Conservation (phyloP, 2,888 invertebrate species). For the Chrysodeixis includens region DNA sequence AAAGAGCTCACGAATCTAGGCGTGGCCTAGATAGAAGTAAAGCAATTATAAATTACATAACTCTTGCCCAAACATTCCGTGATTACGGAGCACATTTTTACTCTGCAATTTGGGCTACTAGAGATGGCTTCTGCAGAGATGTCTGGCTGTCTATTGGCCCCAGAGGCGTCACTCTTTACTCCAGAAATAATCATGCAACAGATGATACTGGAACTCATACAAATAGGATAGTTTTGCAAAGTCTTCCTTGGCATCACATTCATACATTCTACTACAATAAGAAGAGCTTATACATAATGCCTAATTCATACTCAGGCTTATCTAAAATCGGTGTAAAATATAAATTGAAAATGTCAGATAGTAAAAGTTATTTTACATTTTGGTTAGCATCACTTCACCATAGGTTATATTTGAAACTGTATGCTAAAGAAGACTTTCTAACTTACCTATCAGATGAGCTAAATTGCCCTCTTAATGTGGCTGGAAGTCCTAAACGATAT, state of each 20-base stretch:
- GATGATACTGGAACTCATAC: constrained; percentile 72
- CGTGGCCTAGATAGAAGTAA: constrained; percentile 90
- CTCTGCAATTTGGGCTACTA: constrained; percentile 91
- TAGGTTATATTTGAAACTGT: constrained; percentile 92
- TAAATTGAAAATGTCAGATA: constrained; percentile 92
- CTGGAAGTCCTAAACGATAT: constrained; percentile 70
- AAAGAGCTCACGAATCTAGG: constrained; percentile 85
- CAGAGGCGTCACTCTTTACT: constrained; percentile 90
- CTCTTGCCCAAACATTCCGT: constrained; percentile 91
- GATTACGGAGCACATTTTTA: constrained; percentile 94
- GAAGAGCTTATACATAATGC: constrained; percentile 91
- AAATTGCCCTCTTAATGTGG: constrained; percentile 84
- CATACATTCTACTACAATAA: constrained; percentile 94
- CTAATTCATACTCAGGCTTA: constrained; percentile 86
- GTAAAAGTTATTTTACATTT: constrained; percentile 94
- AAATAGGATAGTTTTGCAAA: constrained; percentile 85
- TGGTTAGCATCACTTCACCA: constrained; percentile 94
- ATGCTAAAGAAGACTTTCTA: constrained; percentile 92
- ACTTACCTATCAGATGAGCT: constrained; percentile 90
- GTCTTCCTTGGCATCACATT: constrained; percentile 92
- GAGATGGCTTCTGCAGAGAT: constrained; percentile 89
- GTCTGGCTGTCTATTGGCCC: constrained; percentile 91
- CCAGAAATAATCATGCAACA: constrained; percentile 80
- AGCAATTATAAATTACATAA: constrained; percentile 92
- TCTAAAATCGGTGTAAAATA: constrained; percentile 91